Evolutionary conservation across 2,113 vertebrate species (phyloP), one percentile per base, ranked within the genome.

Genomic region (Falco punctatus): DNA sequence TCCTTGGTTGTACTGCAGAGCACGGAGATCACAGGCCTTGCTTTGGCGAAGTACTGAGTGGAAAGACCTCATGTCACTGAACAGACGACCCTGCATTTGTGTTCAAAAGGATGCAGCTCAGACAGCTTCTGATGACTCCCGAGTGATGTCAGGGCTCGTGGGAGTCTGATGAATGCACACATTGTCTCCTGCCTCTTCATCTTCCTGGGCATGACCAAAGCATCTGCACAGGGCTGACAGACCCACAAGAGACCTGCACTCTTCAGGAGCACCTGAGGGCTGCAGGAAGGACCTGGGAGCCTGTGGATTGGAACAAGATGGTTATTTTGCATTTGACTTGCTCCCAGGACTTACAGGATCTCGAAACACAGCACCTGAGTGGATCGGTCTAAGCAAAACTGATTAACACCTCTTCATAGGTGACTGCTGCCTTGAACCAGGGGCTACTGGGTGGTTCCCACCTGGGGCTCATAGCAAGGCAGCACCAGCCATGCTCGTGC

Each of bases 351-450:
- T 38, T 64, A 15, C 38, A 44, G 1, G 6, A 30, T 55, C 51
- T 30, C 46, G 55, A 54, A 6, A 6, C 61, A 65, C 5, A 3
- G 14, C 55, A 17, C 32, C 32, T 8, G 38, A 54, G 18, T 23
- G 48, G 30, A 13, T 28, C 1, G 1, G 23, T 35, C n/a, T 14
- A 8, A 33, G 86, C 40, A 51, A 11, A 38, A 5, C 10, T 3
- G 23, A 12, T 28, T 4, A 13, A 0, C 13, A 6, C 2, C 30
- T 54, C 21, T 22, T 33, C 61, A 3, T 0, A 5, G 11, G 17
- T 8, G n/a, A n/a, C 18, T 22, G 38, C 8, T 4, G 11, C 15
- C 59, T 10, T 5, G 0, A 5, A 14, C 14, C 3, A 5, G 49
- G 42, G 32, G 3, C 23, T 8, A 5, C 11, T 0, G 4, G 17